A percentile compares a stretch with the other conserved stretches of the same genome.
phyloP scores from a whole-genome alignment of 30 jellyfish, hydroid and myxozoan genomes.

The Pseudorhiza aurosa region DNA sequence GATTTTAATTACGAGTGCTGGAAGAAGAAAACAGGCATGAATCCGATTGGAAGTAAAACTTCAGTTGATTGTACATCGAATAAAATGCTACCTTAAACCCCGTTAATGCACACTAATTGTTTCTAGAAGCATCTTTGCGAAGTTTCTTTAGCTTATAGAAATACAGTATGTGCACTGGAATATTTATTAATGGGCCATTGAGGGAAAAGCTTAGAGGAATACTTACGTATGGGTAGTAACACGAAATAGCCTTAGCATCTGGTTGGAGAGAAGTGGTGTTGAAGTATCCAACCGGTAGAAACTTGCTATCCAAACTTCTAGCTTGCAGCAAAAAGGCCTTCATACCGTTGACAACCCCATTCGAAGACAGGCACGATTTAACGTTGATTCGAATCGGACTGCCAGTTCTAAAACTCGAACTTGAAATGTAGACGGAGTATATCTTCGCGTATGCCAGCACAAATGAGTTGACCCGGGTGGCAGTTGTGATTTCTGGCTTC shows the following conservation, averaged over 20 bases:
- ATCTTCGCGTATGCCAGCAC: conserved; percentile 50
- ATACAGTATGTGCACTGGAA: too few species aligned
- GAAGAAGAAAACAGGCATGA: too few species aligned
- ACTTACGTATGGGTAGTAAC: conserved; percentile 54
- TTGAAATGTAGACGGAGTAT: conserved; percentile 29
- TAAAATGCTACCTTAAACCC: too few species aligned
- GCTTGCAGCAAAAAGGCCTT: conserved; percentile 56
- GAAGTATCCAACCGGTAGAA: conserved; percentile 36
- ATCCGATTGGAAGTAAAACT: too few species aligned
- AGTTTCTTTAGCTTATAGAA: too few species aligned
- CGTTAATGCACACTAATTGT: too few species aligned
- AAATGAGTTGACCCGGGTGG: conserved; percentile 1
- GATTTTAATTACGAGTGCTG: too few species aligned
- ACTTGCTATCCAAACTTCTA: conserved; percentile 23
- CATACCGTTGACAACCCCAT: conserved; percentile 38
- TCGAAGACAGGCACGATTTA: conserved; percentile 33
- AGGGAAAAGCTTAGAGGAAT: too few species aligned
- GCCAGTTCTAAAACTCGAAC: conserved; percentile 42
- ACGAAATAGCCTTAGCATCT: conserved; percentile 51
- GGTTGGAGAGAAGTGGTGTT: conserved; percentile 15
- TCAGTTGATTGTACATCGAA: too few species aligned
- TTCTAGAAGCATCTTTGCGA: too few species aligned
- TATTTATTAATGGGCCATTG: too few species aligned
- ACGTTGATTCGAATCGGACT: conserved; percentile 33
- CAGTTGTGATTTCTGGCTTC: conserved; percentile 12